Percentiles rank a stretch among this genome's conserved stretches.
phyloP scores from a whole-genome alignment of 23 tunicate genomes.

The Oikopleura dioica region DNA sequence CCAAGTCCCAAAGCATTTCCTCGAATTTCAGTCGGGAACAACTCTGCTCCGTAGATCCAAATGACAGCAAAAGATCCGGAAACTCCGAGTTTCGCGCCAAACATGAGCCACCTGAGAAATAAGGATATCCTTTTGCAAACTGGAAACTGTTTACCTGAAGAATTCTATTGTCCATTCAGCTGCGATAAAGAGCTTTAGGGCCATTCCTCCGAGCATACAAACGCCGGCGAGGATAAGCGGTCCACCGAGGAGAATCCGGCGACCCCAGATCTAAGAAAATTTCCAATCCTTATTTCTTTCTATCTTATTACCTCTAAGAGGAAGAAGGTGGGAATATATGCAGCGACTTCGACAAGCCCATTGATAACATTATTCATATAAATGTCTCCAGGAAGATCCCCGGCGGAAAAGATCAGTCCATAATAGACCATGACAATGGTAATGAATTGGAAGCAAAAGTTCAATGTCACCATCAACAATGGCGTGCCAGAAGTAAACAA shows the following conservation, averaged over 20 bases:
- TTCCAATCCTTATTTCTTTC: too few relatives aligned
- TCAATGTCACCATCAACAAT: background rate
- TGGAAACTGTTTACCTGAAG: background rate
- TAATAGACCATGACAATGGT: constrained; percentile 2
- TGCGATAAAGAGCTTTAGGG: background rate
- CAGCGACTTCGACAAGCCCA: constrained; percentile 5
- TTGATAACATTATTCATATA: constrained; percentile 3
- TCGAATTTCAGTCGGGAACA: constrained; percentile 1
- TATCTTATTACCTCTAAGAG: too few relatives aligned
- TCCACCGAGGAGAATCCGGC: background rate
- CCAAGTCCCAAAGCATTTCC: background rate
- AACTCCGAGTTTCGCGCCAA: constrained; percentile 1
- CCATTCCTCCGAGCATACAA: constrained; percentile 2
- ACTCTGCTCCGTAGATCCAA: constrained; percentile 1
- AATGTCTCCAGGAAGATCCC: constrained; percentile 1
- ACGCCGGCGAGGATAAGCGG: background rate
- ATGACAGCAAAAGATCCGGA: constrained; percentile 10
- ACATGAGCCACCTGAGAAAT: background rate
- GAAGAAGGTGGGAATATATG: background rate
- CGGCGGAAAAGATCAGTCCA: background rate
- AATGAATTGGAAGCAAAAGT: background rate
- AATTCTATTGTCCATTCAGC: background rate
- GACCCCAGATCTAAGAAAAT: background rate
- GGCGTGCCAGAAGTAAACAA: background rate
- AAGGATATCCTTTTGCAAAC: background rate